Evolutionary conservation across 2,113 vertebrate species (phyloP), one percentile per base, ranked within the genome.

Genomic region (Myrmecophaga tridactyla): DNA sequence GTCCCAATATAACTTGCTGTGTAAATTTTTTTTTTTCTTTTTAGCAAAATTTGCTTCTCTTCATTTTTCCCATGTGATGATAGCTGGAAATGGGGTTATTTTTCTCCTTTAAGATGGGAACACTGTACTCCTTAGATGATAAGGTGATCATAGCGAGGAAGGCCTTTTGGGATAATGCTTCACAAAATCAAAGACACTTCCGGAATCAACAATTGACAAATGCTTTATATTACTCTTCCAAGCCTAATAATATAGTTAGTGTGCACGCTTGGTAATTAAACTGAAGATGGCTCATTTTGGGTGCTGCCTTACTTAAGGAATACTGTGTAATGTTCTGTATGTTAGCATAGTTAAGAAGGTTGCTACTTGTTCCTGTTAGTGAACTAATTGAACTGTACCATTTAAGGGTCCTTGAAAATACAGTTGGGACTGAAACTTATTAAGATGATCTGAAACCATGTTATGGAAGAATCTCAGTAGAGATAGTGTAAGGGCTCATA

Each of bases 291-390:
- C 41, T 46, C 17, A 2, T 48, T 78, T 77, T n/a, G 6, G 62
- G 46, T 82, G 58, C 41, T 75, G 11, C 34, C 65, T 56, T 15
- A 46, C 7, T 65, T 43, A 20, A 80, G 14, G 36, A 36, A 39
- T 29, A 11, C 31, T 53, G 0, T 29, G 1, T 10, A 39, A 15
- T 11, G 34, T 41, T 20, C 6, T 6, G 1, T 81, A 56, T 46
- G n/a, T n/a, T n/a, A n/a, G n/a, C 14, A 58, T 27, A 4, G 11
- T 73, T 82, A 18, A 56, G 27, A 27, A 15, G 7, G 17, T 21
- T 69, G 69, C 39, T 56, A 9, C 43, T 13, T 0, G 39, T 62
- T 27, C 27, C 7, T 56, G 10, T 12, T 39, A 4, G 5, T 34
- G 29, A 75, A 18, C 46, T 73, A 10, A 17, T 60, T 39, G 29